phyloP scores from a whole-genome alignment of 2,113 vertebrate genomes.

The Oreochromis niloticus region DNA sequence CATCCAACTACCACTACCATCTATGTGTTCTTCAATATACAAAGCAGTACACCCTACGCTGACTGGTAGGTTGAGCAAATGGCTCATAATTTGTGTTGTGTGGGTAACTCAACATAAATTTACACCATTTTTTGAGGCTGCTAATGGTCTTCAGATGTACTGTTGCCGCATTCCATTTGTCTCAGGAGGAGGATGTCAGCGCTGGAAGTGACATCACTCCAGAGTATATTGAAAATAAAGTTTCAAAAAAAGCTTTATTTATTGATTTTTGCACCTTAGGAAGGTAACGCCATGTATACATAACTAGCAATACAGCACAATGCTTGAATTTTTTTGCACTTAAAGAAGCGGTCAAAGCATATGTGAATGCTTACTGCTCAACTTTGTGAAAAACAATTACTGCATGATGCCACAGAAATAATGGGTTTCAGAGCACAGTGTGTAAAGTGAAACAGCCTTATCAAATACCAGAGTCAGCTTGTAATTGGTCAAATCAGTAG shows the following conservation, averaged over 20 bases:
- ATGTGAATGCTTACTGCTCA: not conserved
- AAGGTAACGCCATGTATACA: not conserved
- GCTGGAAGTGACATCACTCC: not conserved
- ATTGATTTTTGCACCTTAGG: not conserved
- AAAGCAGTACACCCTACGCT: not conserved
- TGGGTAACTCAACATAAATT: not conserved
- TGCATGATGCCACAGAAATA: not conserved
- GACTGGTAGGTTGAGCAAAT: not conserved
- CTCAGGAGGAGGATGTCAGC: not conserved
- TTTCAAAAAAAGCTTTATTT: not conserved
- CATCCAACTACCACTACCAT: not conserved
- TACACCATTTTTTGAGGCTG: not conserved
- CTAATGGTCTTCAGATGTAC: not conserved
- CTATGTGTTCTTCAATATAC: not conserved
- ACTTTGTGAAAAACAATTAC: not conserved
- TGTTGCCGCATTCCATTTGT: not conserved
- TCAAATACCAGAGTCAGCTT: not conserved
- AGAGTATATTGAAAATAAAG: too few species aligned
- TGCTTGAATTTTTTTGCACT: not conserved
- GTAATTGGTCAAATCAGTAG: not conserved
- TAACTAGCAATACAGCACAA: not conserved
- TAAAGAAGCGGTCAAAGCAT: not conserved
- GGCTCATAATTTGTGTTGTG: not conserved
- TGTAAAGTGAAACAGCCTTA: not conserved
- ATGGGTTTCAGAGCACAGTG: not conserved